Conservation (phyloP, 2,888 invertebrate species). For the Harpalus rubripes region DNA sequence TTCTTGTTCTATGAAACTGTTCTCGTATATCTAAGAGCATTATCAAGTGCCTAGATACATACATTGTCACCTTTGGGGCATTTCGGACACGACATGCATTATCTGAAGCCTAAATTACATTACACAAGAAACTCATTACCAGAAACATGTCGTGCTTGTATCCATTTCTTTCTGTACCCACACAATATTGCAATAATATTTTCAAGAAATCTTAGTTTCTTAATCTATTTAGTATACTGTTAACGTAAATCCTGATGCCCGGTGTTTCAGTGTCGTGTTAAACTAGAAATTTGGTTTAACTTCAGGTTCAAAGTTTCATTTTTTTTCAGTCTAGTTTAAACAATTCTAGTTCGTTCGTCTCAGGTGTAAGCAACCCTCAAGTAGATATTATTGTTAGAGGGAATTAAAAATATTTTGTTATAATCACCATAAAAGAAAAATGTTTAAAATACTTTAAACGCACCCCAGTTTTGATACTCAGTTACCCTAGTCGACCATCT, state of each 20-base stretch:
- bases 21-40: background rate
- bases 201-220: background rate
- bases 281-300: too few species aligned
- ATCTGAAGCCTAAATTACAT: background rate
- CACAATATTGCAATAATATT: background rate
- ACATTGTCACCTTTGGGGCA: conserved; percentile 11
- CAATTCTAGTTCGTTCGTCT: too few species aligned
- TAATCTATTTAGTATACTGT: background rate
- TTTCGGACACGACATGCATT: conserved; percentile 10
- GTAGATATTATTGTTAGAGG: too few species aligned
- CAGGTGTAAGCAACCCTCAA: too few species aligned
- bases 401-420: too few species aligned
- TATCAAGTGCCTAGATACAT: background rate
- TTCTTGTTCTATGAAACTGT: background rate
- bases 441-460: too few species aligned
- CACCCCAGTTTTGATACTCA: too few species aligned
- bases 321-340: too few species aligned
- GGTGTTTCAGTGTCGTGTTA: too few species aligned
- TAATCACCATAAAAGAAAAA: too few species aligned
- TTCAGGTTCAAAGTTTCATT: too few species aligned
- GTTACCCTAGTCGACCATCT: too few species aligned
- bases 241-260: background rate
- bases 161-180: background rate
- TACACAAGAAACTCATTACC: conserved; percentile 37
- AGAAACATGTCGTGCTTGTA: conserved; percentile 4